A percentile compares a stretch with the other conserved stretches of the same genome.
Conservation (phyloP, 1,140 invertebrate genomes). For the Coptotermes formosanus region DNA sequence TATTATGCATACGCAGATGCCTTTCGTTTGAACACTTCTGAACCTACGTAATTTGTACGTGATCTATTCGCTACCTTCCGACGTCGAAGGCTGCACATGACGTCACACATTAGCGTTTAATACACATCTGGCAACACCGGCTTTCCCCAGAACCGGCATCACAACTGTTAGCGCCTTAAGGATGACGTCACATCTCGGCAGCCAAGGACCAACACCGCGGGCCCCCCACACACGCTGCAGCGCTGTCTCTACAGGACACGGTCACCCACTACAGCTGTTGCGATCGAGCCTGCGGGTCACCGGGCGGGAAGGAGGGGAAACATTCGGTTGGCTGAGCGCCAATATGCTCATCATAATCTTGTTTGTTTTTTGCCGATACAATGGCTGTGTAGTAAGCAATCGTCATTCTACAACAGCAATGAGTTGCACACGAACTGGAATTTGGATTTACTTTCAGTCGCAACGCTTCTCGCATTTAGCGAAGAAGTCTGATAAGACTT, state of each 20-base stretch:
- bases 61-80: neutral
- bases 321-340: neutral
- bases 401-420: neutral
- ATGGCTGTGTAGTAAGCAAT: neutral
- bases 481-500: too few relatives aligned
- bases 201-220: neutral
- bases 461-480: too few relatives aligned
- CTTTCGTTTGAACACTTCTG: too few relatives aligned
- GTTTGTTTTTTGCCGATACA: too few relatives aligned
- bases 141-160: neutral
- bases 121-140: neutral
- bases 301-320: neutral
- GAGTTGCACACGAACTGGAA: too few relatives aligned
- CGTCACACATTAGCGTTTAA: neutral
- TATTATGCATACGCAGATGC: too few relatives aligned
- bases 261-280: neutral
- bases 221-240: neutral
- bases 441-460: too few relatives aligned
- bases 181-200: neutral
- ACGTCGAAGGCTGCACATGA: neutral
- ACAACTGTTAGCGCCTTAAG: neutral
- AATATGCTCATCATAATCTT: neutral
- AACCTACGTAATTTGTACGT: neutral
- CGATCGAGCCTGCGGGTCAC: neutral
- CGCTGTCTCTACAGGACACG: neutral